Base-by-base conservation (phyloP, 2,888 invertebrate genomes). In the Adineta ricciae region DNA sequence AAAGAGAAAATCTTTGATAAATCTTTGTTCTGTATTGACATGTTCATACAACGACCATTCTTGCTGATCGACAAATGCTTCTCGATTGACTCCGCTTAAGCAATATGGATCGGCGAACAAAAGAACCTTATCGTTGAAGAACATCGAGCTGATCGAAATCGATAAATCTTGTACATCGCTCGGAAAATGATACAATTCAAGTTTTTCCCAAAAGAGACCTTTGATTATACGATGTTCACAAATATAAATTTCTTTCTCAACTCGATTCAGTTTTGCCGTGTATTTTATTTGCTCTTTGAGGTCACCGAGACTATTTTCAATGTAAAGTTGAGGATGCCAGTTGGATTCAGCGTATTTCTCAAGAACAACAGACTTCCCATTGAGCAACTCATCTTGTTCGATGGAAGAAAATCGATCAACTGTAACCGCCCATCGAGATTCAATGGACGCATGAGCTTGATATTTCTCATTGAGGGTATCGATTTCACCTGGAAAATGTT, bases 1-100 rank as follows among this genome's bases (percentile, higher is more conserved):
- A 56, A 56, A 56, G 5, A n/a, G 56, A 56, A 5, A 56, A n/a
- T 56, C 56, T 56, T n/a, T n/a, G 4, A n/a, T 56, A 56, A 56
- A 56, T 56, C 56, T 4, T 56, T 21, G 21, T 56, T 56, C 24
- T n/a, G 56, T n/a, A n/a, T n/a, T n/a, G 2, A 88, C 88, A 84
- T 88, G 88, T 84, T 88, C 88, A 86, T 88, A 88, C 24, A 89
- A 87, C 38, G 87, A 87, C 89, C 89, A 89, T 86, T 89, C 89
- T 87, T 89, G 89, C 83, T 89, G 89, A 86, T 89, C 89, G 16
- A 89, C 88, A 85, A 89, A 89, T 84, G 88, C 85, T 56, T 85
- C 85, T 5, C 83, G 83, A 49, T 85, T 85, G 21, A 85, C 83
- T 27, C 83, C 56, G 24, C 64, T 83, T 50, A 32, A 56, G 24